phyloP scores from a whole-genome alignment of 2,888 invertebrate genomes.

The Eupithecia dodoneata region DNA sequence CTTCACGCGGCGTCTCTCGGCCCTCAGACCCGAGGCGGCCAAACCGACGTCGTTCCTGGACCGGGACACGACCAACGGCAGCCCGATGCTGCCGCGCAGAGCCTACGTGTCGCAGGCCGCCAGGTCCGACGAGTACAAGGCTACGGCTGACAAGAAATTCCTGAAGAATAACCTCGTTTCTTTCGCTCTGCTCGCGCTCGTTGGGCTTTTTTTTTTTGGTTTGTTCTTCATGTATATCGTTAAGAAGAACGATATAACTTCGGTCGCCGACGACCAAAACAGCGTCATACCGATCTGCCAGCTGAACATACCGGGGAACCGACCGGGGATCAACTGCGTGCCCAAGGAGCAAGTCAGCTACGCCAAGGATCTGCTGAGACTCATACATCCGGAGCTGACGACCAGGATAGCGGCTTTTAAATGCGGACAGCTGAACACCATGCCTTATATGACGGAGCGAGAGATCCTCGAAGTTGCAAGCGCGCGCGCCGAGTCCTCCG shows the following conservation, averaged over 20 bases:
- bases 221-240: conserved; percentile 88
- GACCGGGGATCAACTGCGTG: conserved; percentile 87
- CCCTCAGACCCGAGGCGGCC: conserved; percentile 69
- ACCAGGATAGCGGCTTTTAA: conserved; percentile 82
- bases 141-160: conserved; percentile 76
- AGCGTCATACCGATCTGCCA: conserved; percentile 85
- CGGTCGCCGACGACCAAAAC: conserved; percentile 80
- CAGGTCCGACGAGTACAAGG: conserved; percentile 76
- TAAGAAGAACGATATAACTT: conserved; percentile 84
- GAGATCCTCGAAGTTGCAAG: conserved; percentile 85
- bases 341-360: conserved; percentile 84
- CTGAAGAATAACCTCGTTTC: conserved; percentile 86
- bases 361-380: conserved; percentile 86
- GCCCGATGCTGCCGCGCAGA: conserved; percentile 66
- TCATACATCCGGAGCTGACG: conserved; percentile 86
- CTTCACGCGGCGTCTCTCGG: conserved; percentile 86
- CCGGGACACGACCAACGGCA: conserved; percentile 74
- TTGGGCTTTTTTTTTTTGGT: conserved; percentile 86
- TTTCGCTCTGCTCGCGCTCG: conserved; percentile 84
- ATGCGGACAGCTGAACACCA: conserved; percentile 80
- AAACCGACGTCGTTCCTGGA: conserved; percentile 63
- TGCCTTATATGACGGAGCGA: conserved; percentile 85
- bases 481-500: conserved; percentile 59
- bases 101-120: conserved; percentile 70
- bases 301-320: conserved; percentile 76